Conservation (phyloP, 2,888 invertebrate genomes). For the Allygus modestus region DNA sequence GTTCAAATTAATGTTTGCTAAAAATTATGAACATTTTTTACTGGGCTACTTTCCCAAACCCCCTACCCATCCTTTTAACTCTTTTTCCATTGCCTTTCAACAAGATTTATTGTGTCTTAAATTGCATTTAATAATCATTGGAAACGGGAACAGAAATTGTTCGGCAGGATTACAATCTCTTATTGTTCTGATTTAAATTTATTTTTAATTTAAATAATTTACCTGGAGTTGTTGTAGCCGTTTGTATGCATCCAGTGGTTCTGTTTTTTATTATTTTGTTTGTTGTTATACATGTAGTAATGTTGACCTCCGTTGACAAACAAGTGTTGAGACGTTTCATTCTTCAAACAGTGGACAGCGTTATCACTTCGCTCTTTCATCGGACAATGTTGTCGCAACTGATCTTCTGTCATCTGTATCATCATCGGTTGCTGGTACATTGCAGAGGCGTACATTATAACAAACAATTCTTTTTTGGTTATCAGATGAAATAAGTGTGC, state of each 20-base stretch:
- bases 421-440: constrained; percentile 43
- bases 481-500: background rate
- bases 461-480: background rate
- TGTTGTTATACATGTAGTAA: constrained; percentile 14
- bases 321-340: background rate
- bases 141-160: too few species aligned
- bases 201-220: background rate
- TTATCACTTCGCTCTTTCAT: constrained; percentile 46
- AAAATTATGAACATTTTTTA: too few species aligned
- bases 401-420: constrained; percentile 37
- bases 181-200: too few species aligned
- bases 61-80: too few species aligned
- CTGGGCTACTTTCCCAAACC: too few species aligned
- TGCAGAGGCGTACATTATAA: constrained; percentile 33
- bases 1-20: too few species aligned
- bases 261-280: constrained; percentile 11
- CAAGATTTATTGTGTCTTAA: too few species aligned
- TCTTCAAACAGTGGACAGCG: constrained; percentile 2
- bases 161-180: too few species aligned
- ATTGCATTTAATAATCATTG: too few species aligned
- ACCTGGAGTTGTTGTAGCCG: constrained; percentile 34
- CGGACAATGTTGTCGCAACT: constrained; percentile 39
- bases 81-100: too few species aligned
- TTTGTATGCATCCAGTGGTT: constrained; percentile 27
- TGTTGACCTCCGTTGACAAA: constrained; percentile 8